Percentiles rank a stretch among this genome's conserved stretches.
These are phyloP conservation scores for Solenodon paradoxus DNA, from an alignment of 2,113 vertebrate species.

Conservation along the genomic window DNA sequence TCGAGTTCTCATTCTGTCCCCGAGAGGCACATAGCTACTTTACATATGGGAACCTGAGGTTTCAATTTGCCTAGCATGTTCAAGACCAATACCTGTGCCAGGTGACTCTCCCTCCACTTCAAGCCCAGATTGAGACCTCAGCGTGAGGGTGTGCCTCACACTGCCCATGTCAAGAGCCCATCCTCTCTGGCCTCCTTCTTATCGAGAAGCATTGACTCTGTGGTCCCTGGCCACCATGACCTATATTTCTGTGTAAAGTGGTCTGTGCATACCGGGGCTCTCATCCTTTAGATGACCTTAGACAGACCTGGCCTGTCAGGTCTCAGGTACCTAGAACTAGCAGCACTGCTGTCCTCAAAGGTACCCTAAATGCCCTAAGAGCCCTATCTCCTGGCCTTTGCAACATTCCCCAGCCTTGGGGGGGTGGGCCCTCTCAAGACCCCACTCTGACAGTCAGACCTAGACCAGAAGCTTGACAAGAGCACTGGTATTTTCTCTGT, in stretches of 20 bases:
- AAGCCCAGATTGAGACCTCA: not conserved
- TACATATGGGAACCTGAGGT: not conserved
- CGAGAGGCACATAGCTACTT: not conserved
- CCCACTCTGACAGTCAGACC: not conserved
- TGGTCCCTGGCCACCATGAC: accelerated
- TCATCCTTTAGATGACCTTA: not conserved
- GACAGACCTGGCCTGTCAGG: not conserved
- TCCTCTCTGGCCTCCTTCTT: not conserved
- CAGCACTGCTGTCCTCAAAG: not conserved
- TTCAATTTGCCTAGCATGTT: not conserved
- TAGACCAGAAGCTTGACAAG: not conserved
- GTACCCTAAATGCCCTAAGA: not conserved
- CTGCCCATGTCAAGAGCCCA: not conserved
- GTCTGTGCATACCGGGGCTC: not conserved
- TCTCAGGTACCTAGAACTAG: not conserved
- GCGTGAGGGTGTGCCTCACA: not conserved
- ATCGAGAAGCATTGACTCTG: accelerated
- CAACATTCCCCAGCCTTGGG: not conserved
- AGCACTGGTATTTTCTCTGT: not conserved
- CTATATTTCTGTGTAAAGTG: too few species aligned
- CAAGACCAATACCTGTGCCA: not conserved
- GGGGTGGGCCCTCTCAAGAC: too few species aligned
- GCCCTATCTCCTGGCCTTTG: not conserved
- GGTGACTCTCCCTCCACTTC: not conserved
- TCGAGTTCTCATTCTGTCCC: not conserved